These are phyloP conservation scores for Platorchestia sp. DNA, from an alignment of 1,140 invertebrate genomes.

Conservation along the genomic window DNA sequence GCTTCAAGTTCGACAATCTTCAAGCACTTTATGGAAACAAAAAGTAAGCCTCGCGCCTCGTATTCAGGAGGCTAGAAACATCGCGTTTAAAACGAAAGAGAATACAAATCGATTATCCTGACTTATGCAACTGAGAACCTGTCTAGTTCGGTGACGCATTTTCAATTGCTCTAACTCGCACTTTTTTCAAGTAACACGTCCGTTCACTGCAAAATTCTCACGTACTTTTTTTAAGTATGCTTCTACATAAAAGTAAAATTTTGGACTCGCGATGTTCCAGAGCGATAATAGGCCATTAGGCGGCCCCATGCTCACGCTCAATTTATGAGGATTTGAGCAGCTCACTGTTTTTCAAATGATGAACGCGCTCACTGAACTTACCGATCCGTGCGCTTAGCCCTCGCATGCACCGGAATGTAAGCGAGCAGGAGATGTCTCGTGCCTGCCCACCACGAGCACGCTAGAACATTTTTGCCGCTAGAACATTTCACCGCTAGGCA, in stretches of 20 bases:
- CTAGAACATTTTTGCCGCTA: too few species aligned
- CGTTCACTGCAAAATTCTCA: not conserved
- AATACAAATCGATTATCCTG: not conserved
- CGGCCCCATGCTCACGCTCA: not conserved
- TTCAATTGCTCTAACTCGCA: not conserved
- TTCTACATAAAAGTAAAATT: not conserved
- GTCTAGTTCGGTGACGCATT: not conserved
- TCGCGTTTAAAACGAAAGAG: not conserved
- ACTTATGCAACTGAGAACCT: not conserved
- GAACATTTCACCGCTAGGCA: not conserved
- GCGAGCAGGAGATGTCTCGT: not conserved
- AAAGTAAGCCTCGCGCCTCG: not conserved
- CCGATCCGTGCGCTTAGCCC: too few species aligned
- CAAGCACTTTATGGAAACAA: not conserved
- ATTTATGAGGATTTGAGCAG: not conserved
- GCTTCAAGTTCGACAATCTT: not conserved
- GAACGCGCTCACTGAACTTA: too few species aligned
- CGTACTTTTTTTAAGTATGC: not conserved
- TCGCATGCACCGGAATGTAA: not conserved
- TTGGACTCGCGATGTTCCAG: not conserved
- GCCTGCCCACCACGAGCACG: not conserved
- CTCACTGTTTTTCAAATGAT: not conserved
- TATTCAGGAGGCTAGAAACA: not conserved
- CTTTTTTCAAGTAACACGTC: not conserved
- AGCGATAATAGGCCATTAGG: not conserved